Conservation (phyloP, 2,113 vertebrate species). For the Pogona vitticeps region DNA sequence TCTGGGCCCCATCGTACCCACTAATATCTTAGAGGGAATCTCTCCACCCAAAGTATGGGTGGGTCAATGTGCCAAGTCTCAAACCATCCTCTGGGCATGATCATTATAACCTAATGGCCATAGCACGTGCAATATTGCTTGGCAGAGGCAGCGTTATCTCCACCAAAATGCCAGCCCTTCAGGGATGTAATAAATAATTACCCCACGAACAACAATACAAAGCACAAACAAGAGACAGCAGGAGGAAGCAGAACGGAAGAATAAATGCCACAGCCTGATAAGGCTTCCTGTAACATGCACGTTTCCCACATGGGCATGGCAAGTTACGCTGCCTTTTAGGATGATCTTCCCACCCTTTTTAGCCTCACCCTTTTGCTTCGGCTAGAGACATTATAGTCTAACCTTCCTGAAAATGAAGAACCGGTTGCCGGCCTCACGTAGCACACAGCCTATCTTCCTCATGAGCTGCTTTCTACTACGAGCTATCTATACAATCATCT, state of each 20-base stretch:
- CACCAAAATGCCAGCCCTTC: conserved; percentile 9
- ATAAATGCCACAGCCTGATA: conserved; percentile 21
- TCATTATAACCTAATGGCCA: neutral
- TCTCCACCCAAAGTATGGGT: neutral
- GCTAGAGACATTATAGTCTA: neutral
- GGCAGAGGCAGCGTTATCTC: conserved; percentile 11
- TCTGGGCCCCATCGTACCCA: neutral
- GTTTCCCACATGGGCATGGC: neutral
- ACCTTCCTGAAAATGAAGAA: neutral
- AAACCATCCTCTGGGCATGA: neutral
- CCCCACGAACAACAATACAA: conserved; percentile 19
- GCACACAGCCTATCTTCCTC: conserved; percentile 5
- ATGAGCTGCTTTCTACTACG: neutral
- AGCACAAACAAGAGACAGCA: conserved; percentile 24
- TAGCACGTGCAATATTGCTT: conserved; percentile 15
- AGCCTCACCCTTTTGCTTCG: neutral
- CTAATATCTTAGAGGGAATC: neutral
- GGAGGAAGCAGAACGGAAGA: conserved; percentile 23
- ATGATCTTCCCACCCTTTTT: neutral
- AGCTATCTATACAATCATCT: neutral
- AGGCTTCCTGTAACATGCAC: conserved; percentile 22
- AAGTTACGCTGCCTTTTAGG: neutral
- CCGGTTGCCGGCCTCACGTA: neutral
- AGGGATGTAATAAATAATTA: conserved; percentile 26
- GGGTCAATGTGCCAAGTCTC: neutral